Conservation (phyloP, 1,140 invertebrate species). For the Meloidogyne chitwoodi region DNA sequence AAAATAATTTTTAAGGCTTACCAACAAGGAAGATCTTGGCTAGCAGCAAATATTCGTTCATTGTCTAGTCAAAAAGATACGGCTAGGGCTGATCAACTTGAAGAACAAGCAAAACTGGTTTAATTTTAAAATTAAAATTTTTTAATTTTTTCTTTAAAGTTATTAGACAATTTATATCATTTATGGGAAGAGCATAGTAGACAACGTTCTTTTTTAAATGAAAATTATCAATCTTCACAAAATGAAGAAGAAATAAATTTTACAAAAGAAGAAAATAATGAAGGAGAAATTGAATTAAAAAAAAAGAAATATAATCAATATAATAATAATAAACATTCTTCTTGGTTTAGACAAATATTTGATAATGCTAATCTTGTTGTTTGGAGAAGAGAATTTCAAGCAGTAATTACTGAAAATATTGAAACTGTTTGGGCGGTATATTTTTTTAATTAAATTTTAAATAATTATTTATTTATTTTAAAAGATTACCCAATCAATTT, state of each 20-base stretch:
- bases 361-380: slow-evolving; percentile 67
- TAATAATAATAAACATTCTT: background rate
- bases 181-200: slow-evolving; percentile 72
- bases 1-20: slow-evolving; percentile 45
- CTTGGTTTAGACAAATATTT: slow-evolving; percentile 71
- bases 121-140: background rate
- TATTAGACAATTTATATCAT: slow-evolving; percentile 87
- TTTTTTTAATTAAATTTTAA: background rate
- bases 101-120: slow-evolving; percentile 80
- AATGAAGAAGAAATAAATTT: background rate
- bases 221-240: background rate
- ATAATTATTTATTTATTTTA: background rate
- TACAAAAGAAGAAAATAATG: background rate
- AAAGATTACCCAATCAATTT: slow-evolving; percentile 77
- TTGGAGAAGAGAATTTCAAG: slow-evolving; percentile 64
- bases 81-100: slow-evolving; percentile 76
- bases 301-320: background rate
- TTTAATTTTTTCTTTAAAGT: slow-evolving; percentile 24
- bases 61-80: slow-evolving; percentile 76
- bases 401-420: slow-evolving; percentile 84
- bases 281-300: background rate
- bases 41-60: slow-evolving; percentile 68
- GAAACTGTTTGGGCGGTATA: slow-evolving; percentile 81
- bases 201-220: background rate
- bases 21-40: slow-evolving; percentile 53